Percentiles rank a stretch among this genome's conserved stretches.
Conservation (phyloP, 2,888 invertebrate genomes). For the Epistrophe grossulariae region DNA sequence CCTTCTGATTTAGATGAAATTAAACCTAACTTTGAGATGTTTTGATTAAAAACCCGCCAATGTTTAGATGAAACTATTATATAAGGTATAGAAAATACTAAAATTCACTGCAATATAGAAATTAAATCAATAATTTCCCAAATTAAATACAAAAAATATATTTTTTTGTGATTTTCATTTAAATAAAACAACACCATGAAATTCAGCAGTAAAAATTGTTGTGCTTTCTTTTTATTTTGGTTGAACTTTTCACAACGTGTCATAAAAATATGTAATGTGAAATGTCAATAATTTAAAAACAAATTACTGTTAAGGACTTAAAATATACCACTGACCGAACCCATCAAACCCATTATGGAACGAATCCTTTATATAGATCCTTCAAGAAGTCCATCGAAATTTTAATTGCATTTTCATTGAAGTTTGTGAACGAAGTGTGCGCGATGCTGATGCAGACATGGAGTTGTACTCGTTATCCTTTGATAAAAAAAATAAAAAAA, state of each 20-base stretch:
- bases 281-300: constrained; percentile 14
- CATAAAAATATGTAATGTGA: constrained; percentile 4
- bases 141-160: no score
- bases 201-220: background rate
- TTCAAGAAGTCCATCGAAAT: constrained; percentile 53
- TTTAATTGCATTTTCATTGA: constrained; percentile 61
- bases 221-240: background rate
- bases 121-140: no score
- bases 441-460: constrained; percentile 25
- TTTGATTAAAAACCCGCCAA: no score
- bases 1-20: no score
- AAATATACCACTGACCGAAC: background rate
- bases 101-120: no score
- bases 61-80: no score
- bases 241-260: background rate
- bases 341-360: background rate
- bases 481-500: constrained; percentile 2
- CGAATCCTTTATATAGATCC: constrained; percentile 22
- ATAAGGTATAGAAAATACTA: no score
- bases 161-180: background rate
- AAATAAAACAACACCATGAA: constrained; percentile 6
- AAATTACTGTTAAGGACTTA: constrained; percentile 10
- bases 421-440: constrained; percentile 23
- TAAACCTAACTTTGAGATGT: no score
- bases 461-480: constrained; percentile 8